Base-by-base conservation (phyloP, 1,140 invertebrate species). In the Bemisia tabaci region DNA sequence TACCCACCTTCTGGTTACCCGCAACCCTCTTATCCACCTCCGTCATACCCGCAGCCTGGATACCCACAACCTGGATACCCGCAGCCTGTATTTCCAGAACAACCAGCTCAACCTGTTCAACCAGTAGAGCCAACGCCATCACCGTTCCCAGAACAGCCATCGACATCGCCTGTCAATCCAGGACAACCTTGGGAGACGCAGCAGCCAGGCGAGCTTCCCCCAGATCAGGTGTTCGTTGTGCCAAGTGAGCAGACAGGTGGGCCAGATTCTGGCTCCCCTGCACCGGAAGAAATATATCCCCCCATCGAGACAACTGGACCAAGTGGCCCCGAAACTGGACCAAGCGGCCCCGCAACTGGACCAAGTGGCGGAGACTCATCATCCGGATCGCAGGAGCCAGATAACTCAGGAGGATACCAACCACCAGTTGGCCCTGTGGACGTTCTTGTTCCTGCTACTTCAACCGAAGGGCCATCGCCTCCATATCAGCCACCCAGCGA, bases 401-500 rank as follows among this genome's bases (percentile, higher is more conserved):
- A n/a, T n/a, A n/a, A n/a, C n/a, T n/a, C n/a, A n/a, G n/a, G n/a
- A n/a, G n/a, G n/a, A n/a, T n/a, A n/a, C n/a, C n/a, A n/a, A n/a
- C n/a, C n/a, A n/a, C n/a, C n/a, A n/a, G n/a, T n/a, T n/a, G n/a
- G n/a, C n/a, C n/a, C n/a, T n/a, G n/a, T n/a, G n/a, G n/a, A n/a
- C n/a, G n/a, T n/a, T n/a, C n/a, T n/a, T n/a, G n/a, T n/a, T n/a
- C n/a, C n/a, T n/a, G n/a, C n/a, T n/a, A n/a, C n/a, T n/a, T n/a
- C n/a, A n/a, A n/a, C n/a, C n/a, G n/a, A n/a, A n/a, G n/a, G n/a
- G n/a, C 33, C 63, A 24, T 62, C 59, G 24, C 67, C 65, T 2
- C 65, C 70, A 58, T 68, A 71, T 39, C 67, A 67, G 62, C 26
- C 26, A 2, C 66, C 59, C 11, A 22, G 39, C 23, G 61, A 68